Conservation (phyloP, 2,113 vertebrate genomes). For the Helogale parvula region DNA sequence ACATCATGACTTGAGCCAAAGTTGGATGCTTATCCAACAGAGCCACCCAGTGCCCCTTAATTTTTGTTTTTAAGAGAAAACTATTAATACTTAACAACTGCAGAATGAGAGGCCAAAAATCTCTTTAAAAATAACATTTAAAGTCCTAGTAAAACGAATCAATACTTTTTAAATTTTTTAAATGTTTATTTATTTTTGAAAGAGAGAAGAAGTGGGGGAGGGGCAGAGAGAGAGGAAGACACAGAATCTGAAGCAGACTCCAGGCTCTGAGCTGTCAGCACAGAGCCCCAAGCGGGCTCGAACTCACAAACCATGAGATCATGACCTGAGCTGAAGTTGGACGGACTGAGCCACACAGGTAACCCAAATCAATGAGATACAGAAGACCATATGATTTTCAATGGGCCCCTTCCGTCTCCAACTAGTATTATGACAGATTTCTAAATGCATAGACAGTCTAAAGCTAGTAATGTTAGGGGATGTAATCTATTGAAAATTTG, state of each 20-base stretch:
- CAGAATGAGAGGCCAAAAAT: not conserved
- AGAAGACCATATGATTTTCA: not conserved
- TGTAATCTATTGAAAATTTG: not conserved
- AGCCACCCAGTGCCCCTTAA: not conserved
- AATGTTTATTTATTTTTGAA: not conserved
- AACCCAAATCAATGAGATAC: not conserved
- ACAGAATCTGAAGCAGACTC: no score
- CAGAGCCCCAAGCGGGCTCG: no score
- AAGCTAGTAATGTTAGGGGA: not conserved
- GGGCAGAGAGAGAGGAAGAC: no score
- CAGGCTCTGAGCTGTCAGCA: no score
- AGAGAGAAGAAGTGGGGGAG: not conserved
- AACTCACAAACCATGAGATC: no score
- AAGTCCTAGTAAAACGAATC: not conserved
- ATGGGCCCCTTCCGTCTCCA: not conserved
- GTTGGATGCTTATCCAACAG: no score
- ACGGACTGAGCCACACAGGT: no score
- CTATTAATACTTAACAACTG: not conserved
- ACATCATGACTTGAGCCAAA: no score
- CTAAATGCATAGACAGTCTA: not conserved
- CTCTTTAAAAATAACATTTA: slow-evolving; percentile 2
- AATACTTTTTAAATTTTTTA: not conserved
- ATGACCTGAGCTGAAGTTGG: no score
- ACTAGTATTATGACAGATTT: not conserved
- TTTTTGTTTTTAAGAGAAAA: not conserved